phyloP scores from a whole-genome alignment of 2,113 vertebrate species.

The Pseudonaja textilis region DNA sequence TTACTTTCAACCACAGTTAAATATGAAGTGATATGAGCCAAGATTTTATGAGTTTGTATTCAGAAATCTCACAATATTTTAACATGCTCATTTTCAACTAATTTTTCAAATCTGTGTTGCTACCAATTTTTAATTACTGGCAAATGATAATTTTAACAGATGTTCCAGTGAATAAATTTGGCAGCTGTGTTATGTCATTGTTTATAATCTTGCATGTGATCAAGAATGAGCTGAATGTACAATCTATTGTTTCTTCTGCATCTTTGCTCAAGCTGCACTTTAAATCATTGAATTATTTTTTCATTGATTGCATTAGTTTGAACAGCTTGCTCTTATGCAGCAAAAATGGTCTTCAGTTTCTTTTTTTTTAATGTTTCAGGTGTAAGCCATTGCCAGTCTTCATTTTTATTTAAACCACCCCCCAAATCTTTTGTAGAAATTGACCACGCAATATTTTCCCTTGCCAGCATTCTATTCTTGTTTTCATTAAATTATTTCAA shows the following conservation, averaged over 20 bases:
- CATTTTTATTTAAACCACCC: not conserved
- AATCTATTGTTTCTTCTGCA: not conserved
- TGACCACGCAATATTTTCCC: not conserved
- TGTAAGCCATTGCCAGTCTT: not conserved
- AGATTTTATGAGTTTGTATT: not conserved
- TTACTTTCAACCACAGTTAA: not conserved
- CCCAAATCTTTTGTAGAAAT: not conserved
- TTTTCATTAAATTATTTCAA: not conserved
- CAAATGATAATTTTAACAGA: not conserved
- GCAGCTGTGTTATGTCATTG: not conserved
- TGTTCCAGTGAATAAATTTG: not conserved
- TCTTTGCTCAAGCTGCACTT: not conserved
- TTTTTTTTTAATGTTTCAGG: not conserved
- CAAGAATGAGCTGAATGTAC: not conserved
- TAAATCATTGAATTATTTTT: not conserved
- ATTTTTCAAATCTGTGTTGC: not conserved
- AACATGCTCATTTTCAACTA: not conserved
- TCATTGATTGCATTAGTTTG: not conserved
- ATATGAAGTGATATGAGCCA: not conserved
- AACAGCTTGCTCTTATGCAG: not conserved
- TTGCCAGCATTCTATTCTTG: not conserved
- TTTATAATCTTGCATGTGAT: not conserved
- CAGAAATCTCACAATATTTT: not conserved
- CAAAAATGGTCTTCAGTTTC: not conserved
- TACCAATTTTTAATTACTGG: not conserved